Evolutionary conservation across 1,140 invertebrate species (phyloP).

Genomic region (Drosophila lacertosa): DNA sequence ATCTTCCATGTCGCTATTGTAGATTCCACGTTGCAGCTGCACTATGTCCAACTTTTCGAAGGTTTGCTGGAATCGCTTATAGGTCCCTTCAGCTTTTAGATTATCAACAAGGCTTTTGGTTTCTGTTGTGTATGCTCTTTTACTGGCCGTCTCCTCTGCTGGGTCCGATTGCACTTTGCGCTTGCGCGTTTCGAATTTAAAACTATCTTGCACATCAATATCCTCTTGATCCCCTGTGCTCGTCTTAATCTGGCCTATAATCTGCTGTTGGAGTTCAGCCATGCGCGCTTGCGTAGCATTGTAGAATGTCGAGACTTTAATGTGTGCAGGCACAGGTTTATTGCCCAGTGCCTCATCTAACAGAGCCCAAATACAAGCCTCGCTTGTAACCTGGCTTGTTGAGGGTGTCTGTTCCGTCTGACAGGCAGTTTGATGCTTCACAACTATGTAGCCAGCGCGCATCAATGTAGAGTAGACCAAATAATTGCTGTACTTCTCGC

Average conservation of each 20-base stretch:
- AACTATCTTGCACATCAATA: conserved; percentile 10
- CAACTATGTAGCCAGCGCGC: conserved; percentile 74
- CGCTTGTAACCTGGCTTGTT: conserved; percentile 12
- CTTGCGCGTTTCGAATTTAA: conserved; percentile 53
- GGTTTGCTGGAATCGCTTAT: conserved; percentile 42
- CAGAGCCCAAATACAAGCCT: conserved; percentile 70
- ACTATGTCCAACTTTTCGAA: conserved; percentile 74
- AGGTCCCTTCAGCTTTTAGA: conserved; percentile 53
- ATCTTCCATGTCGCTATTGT: not conserved
- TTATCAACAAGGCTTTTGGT: conserved; percentile 52
- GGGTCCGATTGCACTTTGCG: conserved; percentile 29
- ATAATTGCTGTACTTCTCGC: conserved; percentile 63
- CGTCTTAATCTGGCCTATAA: conserved; percentile 26
- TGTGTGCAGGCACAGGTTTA: conserved; percentile 39
- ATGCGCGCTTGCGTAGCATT: conserved; percentile 26
- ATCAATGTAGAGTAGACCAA: conserved; percentile 70
- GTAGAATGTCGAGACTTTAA: conserved; percentile 47
- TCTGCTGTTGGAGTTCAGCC: conserved; percentile 41
- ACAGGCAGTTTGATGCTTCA: conserved; percentile 40
- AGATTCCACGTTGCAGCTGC: conserved; percentile 27
- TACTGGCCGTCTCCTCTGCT: conserved; percentile 2
- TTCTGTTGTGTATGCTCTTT: conserved; percentile 14
- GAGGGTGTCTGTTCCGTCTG: not conserved
- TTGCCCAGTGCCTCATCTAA: conserved; percentile 46
- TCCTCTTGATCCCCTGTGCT: not conserved